Conservation (phyloP, 2,113 vertebrate species). For the Dolichallabes microphthalmus region DNA sequence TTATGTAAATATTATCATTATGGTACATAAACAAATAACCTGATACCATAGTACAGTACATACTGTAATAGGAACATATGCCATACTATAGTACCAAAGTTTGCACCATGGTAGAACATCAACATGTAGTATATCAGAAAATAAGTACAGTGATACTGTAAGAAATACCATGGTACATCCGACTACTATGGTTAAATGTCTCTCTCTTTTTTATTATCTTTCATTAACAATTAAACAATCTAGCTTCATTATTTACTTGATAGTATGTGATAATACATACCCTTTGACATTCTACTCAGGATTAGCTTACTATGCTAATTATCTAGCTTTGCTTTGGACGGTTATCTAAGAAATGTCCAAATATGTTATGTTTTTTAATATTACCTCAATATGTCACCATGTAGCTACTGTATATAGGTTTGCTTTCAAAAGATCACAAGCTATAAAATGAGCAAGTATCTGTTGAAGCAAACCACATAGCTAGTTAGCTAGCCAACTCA, state of each 20-base stretch:
- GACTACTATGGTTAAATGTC: no score
- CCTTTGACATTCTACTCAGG: neutral
- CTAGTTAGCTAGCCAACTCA: neutral
- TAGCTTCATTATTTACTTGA: neutral
- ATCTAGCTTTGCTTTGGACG: neutral
- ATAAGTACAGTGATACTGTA: no score
- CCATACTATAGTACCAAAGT: no score
- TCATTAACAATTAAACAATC: neutral
- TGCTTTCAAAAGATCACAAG: neutral
- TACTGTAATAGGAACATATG: no score
- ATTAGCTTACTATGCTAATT: neutral
- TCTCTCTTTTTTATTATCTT: no score
- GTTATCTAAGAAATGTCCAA: neutral
- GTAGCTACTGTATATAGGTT: neutral
- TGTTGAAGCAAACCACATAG: neutral
- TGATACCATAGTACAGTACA: no score
- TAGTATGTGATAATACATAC: no score
- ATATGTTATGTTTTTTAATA: neutral
- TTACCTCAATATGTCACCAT: neutral
- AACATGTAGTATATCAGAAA: no score
- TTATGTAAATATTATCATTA: no score
- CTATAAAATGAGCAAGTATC: neutral
- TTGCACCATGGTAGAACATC: no score
- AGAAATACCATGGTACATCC: no score
- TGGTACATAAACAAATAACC: no score